Percentiles rank a stretch among this genome's conserved stretches.
These are phyloP conservation scores for Acomys russatus DNA, from an alignment of 2,797 vertebrate genomes.

Conservation along the genomic window DNA sequence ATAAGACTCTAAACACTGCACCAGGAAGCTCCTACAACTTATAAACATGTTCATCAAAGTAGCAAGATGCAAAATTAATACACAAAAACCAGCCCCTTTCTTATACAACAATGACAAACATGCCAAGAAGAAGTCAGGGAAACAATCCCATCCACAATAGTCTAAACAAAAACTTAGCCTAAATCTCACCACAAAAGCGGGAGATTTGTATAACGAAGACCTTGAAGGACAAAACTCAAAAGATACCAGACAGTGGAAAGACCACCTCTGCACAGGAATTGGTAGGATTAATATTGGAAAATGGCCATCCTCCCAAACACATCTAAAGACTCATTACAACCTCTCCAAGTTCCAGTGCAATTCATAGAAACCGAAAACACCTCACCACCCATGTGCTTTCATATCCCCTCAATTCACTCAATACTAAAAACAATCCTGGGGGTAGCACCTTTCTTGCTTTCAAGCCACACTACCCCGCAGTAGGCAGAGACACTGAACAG, in stretches of 20 bases:
- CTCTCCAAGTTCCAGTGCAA: not conserved
- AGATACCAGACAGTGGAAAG: not conserved
- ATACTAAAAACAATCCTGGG: too few species aligned
- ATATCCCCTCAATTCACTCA: too few species aligned
- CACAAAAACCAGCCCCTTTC: not conserved
- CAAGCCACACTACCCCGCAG: too few species aligned
- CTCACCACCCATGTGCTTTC: too few species aligned
- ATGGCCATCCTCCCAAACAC: not conserved
- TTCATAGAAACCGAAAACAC: not conserved
- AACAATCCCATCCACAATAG: not conserved
- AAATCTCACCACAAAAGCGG: not conserved
- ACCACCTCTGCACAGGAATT: not conserved
- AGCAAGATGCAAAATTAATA: not conserved
- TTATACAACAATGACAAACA: not conserved
- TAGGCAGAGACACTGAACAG: not conserved
- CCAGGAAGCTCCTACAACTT: not conserved
- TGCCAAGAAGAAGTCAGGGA: not conserved
- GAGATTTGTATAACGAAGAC: not conserved
- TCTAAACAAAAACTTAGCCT: not conserved
- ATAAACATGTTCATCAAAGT: not conserved
- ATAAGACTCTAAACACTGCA: not conserved
- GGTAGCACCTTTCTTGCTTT: too few species aligned
- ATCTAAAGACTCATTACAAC: not conserved
- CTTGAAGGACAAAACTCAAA: not conserved
- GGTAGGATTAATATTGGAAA: not conserved